Base-by-base conservation (phyloP, 2,113 vertebrate genomes). In the Spea bombifrons region DNA sequence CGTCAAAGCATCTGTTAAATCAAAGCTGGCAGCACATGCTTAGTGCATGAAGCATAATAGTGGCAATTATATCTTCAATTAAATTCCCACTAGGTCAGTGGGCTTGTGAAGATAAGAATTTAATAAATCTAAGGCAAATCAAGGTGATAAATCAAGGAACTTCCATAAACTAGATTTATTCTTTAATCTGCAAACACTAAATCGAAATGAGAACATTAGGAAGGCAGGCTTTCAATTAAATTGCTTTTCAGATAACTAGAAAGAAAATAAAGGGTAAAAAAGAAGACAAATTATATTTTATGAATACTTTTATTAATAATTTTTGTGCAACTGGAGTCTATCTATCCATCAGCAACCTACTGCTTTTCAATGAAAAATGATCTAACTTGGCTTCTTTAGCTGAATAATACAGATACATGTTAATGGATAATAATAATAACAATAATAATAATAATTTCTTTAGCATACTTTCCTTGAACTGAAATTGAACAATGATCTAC, bases 381-480 rank as follows among this genome's bases (percentile, higher is more conserved):
- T 52, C 50, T 10, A 7, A 52, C 6, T 52, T 52, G 50, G 50
- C 6, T 52, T 52, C 50, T 52, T 7, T 6, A 7, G 50, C 50
- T 7, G 15, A 59, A 59, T 59, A 59, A 59, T 13, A 4, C 5
- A 4, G 55, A 59, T 59, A 59, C 5, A 59, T 52, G 50, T 7
- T 7, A 52, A 52, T 52, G 30, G 30, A 30, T 30, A 2, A 30
- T 30, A 30, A 30, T 30, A 30, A 30, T 30, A 30, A 30, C 2
- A 30, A 30, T 30, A 30, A 30, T 30, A 30, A 30, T 30, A 30
- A 30, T 30, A 68, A 82, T 86, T 88, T 88, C 88, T 91, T 87
- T 89, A 92, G 92, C 83, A 90, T 87, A 92, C 91, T 91, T 89
- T 17, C 67, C 78, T 89, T 88, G 89, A 92, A 86, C 88, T 90